Base-by-base conservation (phyloP, 1,140 invertebrate species). In the Drosophila sturtevanti region DNA sequence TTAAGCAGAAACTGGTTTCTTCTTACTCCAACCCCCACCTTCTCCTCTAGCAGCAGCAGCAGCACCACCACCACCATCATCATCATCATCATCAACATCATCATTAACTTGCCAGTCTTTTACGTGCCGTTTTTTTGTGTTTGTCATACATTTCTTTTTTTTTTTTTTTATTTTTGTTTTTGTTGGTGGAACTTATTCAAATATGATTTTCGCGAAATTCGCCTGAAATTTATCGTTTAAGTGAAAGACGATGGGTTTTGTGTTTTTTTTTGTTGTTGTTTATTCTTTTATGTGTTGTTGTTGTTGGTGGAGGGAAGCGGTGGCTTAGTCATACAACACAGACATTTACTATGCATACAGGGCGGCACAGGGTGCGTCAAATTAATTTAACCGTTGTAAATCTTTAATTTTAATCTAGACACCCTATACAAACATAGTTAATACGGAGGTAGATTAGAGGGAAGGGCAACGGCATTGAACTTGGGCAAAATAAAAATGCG, bases 1-100 rank as follows among this genome's bases (percentile, higher is more conserved):
- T 86, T 86, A 87, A 87, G 82, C 82, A 72, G 84, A 86, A 86
- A 86, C 82, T 75, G 79, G 82, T 86, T 86, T 48, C 87, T 72
- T 63, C 63, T 41, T 66, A 31, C 51, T 18, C 73, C 63, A 54
- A 58, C 64, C 51, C 41, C 63, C 72, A 69, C 77, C 72, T 66
- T n/a, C 54, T 54, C 9, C 27, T 38, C 5, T 16, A 1, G 16
- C 58, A 35, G 27, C 74, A 1, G 16, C 58, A 35, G 27, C 74
- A 60, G 54, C 48, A 37, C 62, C 27, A 31, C 27, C 27, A 31
- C 14, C 4, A 24, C 27, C 48, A 75, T 37, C 62, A 63, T 51
- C 41, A 27, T n/a, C 22, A 73, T 61, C 37, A 54, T 35, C 51
- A 64, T 21, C 51, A 55, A 18, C 37, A 56, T 35, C 37, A 56